phyloP scores from a whole-genome alignment of 2,113 vertebrate genomes.

The Prolemur simus region DNA sequence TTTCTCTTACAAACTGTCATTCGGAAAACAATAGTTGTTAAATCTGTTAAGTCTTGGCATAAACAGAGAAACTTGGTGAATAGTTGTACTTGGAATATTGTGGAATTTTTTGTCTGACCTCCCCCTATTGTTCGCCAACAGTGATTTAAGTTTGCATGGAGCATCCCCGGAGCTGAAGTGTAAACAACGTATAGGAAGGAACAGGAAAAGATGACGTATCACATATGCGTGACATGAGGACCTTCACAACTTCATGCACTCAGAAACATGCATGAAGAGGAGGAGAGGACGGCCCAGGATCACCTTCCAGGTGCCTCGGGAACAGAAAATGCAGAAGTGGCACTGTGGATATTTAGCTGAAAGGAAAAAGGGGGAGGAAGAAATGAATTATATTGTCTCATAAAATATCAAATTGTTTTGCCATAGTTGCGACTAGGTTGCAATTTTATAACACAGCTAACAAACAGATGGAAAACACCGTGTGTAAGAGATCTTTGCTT shows the following conservation, averaged over 20 bases:
- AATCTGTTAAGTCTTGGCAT: slow-evolving; percentile 82
- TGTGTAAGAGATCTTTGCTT: not conserved
- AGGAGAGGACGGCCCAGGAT: slow-evolving; percentile 81
- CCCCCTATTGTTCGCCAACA: slow-evolving; percentile 51
- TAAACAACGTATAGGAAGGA: slow-evolving; percentile 84
- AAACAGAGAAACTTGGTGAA: slow-evolving; percentile 79
- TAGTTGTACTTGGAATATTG: slow-evolving; percentile 64
- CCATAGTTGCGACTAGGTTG: not conserved
- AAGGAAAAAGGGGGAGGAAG: slow-evolving; percentile 66
- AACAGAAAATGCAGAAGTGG: slow-evolving; percentile 80
- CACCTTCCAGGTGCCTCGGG: slow-evolving; percentile 83
- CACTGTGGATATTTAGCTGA: slow-evolving; percentile 84
- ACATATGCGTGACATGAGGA: slow-evolving; percentile 83
- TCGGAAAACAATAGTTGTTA: slow-evolving; percentile 58
- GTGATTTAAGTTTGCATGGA: slow-evolving; percentile 75
- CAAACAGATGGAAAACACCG: not conserved
- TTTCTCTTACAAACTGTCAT: slow-evolving; percentile 77
- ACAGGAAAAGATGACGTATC: slow-evolving; percentile 82
- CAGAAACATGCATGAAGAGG: slow-evolving; percentile 88
- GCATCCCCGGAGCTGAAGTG: slow-evolving; percentile 78
- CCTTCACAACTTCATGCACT: slow-evolving; percentile 88
- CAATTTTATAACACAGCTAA: not conserved
- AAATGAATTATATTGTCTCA: slow-evolving; percentile 50
- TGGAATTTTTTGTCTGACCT: slow-evolving; percentile 14
- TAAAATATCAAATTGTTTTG: not conserved